These are phyloP conservation scores for Bungarus multicinctus DNA, from an alignment of 2,113 vertebrate genomes.

Conservation along the genomic window DNA sequence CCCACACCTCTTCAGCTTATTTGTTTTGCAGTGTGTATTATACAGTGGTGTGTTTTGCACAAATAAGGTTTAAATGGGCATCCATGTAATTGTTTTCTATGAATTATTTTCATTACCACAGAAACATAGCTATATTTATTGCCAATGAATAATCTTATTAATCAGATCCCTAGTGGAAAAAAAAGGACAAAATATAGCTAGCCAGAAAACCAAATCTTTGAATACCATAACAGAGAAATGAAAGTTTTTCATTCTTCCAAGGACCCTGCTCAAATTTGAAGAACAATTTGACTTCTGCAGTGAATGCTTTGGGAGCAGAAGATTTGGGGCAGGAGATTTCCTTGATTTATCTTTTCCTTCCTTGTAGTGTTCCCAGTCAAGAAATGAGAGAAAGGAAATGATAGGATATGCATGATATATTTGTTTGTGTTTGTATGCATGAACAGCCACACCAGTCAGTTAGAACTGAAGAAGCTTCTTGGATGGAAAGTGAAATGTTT, in stretches of 20 bases:
- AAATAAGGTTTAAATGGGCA: not conserved
- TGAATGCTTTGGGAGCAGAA: not conserved
- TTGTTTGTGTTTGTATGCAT: not conserved
- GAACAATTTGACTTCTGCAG: not conserved
- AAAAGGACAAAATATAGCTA: not conserved
- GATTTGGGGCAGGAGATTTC: not conserved
- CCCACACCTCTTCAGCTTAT: not conserved
- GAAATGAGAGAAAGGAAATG: not conserved
- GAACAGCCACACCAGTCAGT: not conserved
- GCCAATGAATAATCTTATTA: not conserved
- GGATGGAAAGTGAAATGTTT: not conserved
- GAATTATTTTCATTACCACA: not conserved
- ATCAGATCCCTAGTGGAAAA: not conserved
- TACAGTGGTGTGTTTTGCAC: not conserved
- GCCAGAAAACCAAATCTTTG: not conserved
- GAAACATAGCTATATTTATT: not conserved
- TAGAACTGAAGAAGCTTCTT: not conserved
- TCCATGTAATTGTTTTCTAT: not conserved
- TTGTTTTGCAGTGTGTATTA: not conserved
- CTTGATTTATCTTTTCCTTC: not conserved
- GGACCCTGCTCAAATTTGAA: not conserved
- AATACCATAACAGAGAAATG: not conserved
- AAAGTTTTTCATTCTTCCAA: not conserved
- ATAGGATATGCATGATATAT: not conserved
- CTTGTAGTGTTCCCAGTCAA: not conserved